Evolutionary conservation across 2,888 invertebrate genomes (phyloP).

Genomic region (Rhingia rostrata): DNA sequence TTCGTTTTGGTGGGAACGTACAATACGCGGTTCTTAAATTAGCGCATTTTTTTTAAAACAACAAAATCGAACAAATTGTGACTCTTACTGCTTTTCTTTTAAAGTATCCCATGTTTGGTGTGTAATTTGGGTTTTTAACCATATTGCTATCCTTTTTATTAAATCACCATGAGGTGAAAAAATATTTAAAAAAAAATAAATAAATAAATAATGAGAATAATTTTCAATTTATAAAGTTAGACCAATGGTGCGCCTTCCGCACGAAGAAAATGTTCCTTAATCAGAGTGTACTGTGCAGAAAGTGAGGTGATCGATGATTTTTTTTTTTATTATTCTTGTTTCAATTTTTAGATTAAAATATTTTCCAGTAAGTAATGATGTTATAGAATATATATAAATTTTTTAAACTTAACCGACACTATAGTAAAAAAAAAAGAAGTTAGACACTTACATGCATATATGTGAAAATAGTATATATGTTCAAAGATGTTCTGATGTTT

Average conservation of each 20-base stretch:
- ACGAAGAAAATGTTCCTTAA: conserved; percentile 12
- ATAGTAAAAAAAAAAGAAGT: too few species aligned
- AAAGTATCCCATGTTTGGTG: conserved; percentile 42
- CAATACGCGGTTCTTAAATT: too few species aligned
- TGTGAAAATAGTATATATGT: too few species aligned
- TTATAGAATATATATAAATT: too few species aligned
- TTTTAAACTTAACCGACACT: too few species aligned
- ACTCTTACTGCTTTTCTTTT: conserved; percentile 61
- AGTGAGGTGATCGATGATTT: conserved; percentile 50
- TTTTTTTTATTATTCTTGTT: neutral
- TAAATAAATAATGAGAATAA: neutral
- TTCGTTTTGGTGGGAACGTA: too few species aligned
- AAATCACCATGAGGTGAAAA: neutral
- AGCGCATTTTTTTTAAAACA: too few species aligned
- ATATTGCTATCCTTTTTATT: neutral
- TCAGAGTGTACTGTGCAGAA: conserved; percentile 65
- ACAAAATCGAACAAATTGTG: too few species aligned
- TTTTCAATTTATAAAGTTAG: neutral
- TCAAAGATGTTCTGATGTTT: too few species aligned
- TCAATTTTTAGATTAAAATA: too few species aligned
- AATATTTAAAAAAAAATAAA: neutral
- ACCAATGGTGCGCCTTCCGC: neutral
- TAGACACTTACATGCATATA: too few species aligned
- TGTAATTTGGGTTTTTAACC: conserved; percentile 39
- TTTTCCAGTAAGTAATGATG: too few species aligned